A percentile compares a stretch with the other conserved stretches of the same genome.
These are phyloP conservation scores for Dexiosoma caninum DNA, from an alignment of 2,888 invertebrate species.

Conservation along the genomic window DNA sequence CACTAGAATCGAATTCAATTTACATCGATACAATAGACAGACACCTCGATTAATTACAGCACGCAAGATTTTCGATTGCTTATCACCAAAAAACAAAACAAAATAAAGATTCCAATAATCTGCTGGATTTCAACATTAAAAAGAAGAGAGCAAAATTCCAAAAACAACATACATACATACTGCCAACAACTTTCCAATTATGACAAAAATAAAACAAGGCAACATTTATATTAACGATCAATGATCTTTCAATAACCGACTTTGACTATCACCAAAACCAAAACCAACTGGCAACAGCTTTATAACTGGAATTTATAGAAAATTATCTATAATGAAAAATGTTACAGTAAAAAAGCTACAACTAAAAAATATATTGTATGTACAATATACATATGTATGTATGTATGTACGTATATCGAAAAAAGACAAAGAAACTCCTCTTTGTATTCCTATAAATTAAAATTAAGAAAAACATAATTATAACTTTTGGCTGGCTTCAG, in stretches of 20 bases:
- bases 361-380: slow-evolving; percentile 15
- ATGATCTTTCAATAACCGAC: slow-evolving; percentile 59
- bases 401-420: too few relatives aligned
- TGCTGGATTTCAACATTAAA: background rate
- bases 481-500: slow-evolving; percentile 40
- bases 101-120: slow-evolving; percentile 22
- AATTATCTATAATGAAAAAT: slow-evolving; percentile 32
- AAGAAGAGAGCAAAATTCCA: background rate
- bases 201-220: slow-evolving; percentile 64
- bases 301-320: slow-evolving; percentile 54
- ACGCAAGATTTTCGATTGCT: background rate
- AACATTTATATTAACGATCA: slow-evolving; percentile 59
- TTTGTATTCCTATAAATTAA: slow-evolving; percentile 62
- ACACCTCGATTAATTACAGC: slow-evolving; percentile 20
- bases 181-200: slow-evolving; percentile 61
- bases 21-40: background rate
- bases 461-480: slow-evolving; percentile 39
- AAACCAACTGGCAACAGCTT: slow-evolving; percentile 42
- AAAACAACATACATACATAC: slow-evolving; percentile 28
- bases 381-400: too few relatives aligned
- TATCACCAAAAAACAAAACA: background rate
- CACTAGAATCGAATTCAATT: background rate
- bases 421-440: slow-evolving; percentile 45
- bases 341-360: background rate
- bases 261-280: slow-evolving; percentile 39